phyloP scores from a whole-genome alignment of 2,797 vertebrate species.

The Coranthus polyacanthus region DNA sequence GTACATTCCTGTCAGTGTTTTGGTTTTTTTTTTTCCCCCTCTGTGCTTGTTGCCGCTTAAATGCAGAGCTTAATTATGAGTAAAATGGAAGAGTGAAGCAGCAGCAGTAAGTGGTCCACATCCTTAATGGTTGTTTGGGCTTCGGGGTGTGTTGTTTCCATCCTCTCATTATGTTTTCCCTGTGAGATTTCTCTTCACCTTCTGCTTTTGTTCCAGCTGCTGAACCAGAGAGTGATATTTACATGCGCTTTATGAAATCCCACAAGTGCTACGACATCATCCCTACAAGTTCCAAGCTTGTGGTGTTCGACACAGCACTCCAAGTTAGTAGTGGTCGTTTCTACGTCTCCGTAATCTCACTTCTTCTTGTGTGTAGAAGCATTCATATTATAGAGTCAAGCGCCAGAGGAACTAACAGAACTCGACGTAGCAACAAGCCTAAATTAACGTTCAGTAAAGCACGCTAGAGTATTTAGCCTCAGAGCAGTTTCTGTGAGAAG shows the following conservation, averaged over 20 bases:
- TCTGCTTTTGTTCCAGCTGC: slow-evolving; percentile 82
- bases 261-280: slow-evolving; percentile 99
- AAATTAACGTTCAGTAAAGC: slow-evolving; percentile 71
- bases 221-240: slow-evolving; percentile 97
- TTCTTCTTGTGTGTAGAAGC: not conserved
- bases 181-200: slow-evolving; percentile 56
- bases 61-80: slow-evolving; percentile 53
- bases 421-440: too few relatives aligned
- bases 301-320: slow-evolving; percentile 97
- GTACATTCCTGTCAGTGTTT: slow-evolving; percentile 27
- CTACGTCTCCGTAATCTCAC: not conserved
- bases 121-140: slow-evolving; percentile 71
- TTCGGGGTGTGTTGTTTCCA: slow-evolving; percentile 48
- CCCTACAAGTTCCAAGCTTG: slow-evolving; percentile 98
- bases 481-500: slow-evolving; percentile 45
- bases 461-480: slow-evolving; percentile 25
- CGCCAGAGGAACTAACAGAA: too few relatives aligned
- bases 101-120: slow-evolving; percentile 68
- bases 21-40: slow-evolving; percentile 39
- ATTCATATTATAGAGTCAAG: not conserved
- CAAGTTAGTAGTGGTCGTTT: slow-evolving; percentile 86
- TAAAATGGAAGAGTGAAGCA: slow-evolving; percentile 57
- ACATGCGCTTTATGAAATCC: slow-evolving; percentile 98
- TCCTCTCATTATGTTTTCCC: slow-evolving; percentile 57
- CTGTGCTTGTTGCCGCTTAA: slow-evolving; percentile 40